Conservation (phyloP, 2,888 invertebrate genomes). For the Vanessa cardui region DNA sequence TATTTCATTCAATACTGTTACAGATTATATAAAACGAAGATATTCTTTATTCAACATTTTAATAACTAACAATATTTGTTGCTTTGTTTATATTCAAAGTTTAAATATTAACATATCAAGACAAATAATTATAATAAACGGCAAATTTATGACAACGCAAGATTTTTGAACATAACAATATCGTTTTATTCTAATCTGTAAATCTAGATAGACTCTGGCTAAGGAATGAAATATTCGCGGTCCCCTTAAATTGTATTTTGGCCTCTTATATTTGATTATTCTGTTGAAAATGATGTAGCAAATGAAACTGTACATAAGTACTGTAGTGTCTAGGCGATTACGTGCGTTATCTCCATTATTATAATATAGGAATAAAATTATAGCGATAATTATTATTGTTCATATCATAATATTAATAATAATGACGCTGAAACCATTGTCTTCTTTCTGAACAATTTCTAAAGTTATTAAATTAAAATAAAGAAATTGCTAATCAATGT, state of each 20-base stretch:
- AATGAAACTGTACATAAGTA: constrained; percentile 67
- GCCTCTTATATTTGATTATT: constrained; percentile 52
- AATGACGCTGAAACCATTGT: constrained; percentile 85
- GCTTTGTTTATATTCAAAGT: constrained; percentile 9
- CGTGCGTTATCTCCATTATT: constrained; percentile 73
- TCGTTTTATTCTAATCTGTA: constrained; percentile 15
- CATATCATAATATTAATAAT: constrained; percentile 87
- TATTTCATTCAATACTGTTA: constrained; percentile 5
- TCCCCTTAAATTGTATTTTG: constrained; percentile 47
- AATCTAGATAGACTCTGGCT: constrained; percentile 24
- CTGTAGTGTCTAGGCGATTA: constrained; percentile 70
- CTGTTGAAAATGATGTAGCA: constrained; percentile 63
- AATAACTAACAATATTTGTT: not conserved
- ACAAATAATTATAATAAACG: constrained; percentile 1
- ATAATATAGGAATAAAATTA: constrained; percentile 75
- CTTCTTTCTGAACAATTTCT: constrained; percentile 90
- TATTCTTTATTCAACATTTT: constrained; percentile 1
- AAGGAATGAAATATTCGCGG: constrained; percentile 54
- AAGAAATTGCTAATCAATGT: constrained; percentile 80
- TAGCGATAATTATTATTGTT: constrained; percentile 84
- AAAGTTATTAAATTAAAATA: constrained; percentile 86
- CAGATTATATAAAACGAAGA: constrained; percentile 8
- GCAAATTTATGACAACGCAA: not conserved
- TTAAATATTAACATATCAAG: constrained; percentile 13
- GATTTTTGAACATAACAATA: not conserved